phyloP scores from a whole-genome alignment of 2,888 invertebrate genomes.

The Stictocephala bisonia region DNA sequence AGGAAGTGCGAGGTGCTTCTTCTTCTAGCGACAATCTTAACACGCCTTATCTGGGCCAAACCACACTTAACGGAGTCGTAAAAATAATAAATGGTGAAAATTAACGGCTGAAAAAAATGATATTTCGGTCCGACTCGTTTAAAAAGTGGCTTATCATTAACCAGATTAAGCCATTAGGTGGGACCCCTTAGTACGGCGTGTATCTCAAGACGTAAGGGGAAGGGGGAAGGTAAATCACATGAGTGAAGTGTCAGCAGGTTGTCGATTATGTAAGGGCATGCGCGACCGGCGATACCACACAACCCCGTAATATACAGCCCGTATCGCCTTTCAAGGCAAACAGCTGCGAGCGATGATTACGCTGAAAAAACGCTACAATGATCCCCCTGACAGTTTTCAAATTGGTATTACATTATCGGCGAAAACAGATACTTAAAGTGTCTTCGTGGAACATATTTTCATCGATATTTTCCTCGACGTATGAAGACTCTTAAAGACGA shows the following conservation, averaged over 20 bases:
- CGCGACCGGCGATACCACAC: constrained; percentile 25
- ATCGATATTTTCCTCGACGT: too few relatives aligned
- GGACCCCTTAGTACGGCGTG: constrained; percentile 6
- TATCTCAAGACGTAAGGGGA: neutral
- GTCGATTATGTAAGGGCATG: too few relatives aligned
- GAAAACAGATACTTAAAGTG: neutral
- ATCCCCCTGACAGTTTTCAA: neutral
- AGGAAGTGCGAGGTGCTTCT: neutral
- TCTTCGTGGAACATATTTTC: too few relatives aligned
- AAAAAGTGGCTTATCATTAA: constrained; percentile 31
- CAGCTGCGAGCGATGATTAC: neutral
- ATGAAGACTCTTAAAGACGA: too few relatives aligned
- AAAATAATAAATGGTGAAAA: constrained; percentile 33
- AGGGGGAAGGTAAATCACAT: neutral
- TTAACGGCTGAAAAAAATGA: constrained; percentile 33
- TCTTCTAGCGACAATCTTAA: constrained; percentile 1
- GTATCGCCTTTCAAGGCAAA: constrained; percentile 22
- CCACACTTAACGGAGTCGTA: constrained; percentile 31
- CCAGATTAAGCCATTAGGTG: constrained; percentile 31
- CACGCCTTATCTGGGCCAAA: constrained; percentile 24
- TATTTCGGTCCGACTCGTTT: constrained; percentile 24
- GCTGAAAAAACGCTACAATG: neutral
- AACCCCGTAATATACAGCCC: constrained; percentile 3
- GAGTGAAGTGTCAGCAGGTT: neutral
- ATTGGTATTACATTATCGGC: constrained; percentile 18